Percentiles rank a stretch among this genome's conserved stretches.
These are phyloP conservation scores for Lamellibrachia satsuma DNA, from an alignment of 2,888 invertebrate species.

Conservation along the genomic window DNA sequence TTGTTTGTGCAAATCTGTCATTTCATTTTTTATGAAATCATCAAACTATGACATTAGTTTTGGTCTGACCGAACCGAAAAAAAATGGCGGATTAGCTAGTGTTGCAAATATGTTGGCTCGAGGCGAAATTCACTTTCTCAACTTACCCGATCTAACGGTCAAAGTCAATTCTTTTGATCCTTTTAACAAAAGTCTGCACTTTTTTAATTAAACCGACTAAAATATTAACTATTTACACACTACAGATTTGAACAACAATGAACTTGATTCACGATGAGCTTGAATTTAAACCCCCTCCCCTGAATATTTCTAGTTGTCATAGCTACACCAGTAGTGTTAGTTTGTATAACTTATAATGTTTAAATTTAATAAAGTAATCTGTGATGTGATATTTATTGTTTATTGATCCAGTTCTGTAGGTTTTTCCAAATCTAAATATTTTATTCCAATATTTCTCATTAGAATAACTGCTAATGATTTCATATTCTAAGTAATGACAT, in stretches of 20 bases:
- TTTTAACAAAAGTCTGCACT: background rate
- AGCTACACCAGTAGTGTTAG: background rate
- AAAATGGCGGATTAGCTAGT: too few species aligned
- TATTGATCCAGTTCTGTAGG: background rate
- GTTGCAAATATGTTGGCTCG: too few species aligned
- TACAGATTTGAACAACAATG: background rate
- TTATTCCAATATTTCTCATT: background rate
- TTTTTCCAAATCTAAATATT: background rate
- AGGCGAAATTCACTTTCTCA: background rate
- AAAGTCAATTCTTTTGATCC: too few species aligned
- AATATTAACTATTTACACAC: background rate
- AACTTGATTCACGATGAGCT: background rate
- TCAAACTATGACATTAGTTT: background rate
- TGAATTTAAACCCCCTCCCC: background rate
- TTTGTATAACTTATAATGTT: background rate
- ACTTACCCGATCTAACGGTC: background rate
- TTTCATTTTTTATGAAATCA: background rate
- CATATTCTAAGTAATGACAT: too few species aligned
- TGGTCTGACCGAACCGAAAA: background rate
- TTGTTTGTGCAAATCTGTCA: background rate
- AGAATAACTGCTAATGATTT: too few species aligned
- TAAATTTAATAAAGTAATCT: slow-evolving; percentile 3
- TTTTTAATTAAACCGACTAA: background rate
- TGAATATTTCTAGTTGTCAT: background rate
- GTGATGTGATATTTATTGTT: background rate